A percentile compares a stretch with the other conserved stretches of the same genome.
Evolutionary conservation across 2,797 vertebrate genomes (phyloP).

Genomic region (Myoxocephalus aenaeus): DNA sequence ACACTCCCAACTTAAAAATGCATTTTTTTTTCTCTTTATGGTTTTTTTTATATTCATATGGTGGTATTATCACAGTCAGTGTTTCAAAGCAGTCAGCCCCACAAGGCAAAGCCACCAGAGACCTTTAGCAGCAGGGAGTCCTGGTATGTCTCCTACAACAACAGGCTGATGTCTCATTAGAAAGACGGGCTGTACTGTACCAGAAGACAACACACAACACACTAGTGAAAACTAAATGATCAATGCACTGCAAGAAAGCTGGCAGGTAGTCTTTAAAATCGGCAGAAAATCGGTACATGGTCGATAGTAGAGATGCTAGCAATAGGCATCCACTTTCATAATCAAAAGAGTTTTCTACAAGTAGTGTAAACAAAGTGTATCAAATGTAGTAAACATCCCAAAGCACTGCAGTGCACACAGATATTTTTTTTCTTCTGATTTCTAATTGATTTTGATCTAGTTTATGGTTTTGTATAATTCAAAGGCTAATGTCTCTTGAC

Average conservation of each 20-base stretch:
- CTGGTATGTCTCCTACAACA: slow-evolving; percentile 32
- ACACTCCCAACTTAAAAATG: slow-evolving; percentile 30
- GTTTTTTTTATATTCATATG: slow-evolving; percentile 49
- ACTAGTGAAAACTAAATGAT: slow-evolving; percentile 24
- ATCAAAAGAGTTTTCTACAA: background rate
- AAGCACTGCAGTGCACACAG: background rate
- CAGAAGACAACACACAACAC: slow-evolving; percentile 37
- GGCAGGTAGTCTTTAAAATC: slow-evolving; percentile 6
- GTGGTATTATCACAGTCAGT: slow-evolving; percentile 53
- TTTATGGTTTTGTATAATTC: slow-evolving; percentile 32
- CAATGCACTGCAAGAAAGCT: slow-evolving; percentile 30
- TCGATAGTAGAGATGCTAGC: background rate
- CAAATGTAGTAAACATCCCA: background rate
- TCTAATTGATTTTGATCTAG: slow-evolving; percentile 38
- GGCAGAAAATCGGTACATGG: background rate
- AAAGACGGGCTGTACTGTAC: slow-evolving; percentile 33
- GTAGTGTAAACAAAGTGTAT: background rate
- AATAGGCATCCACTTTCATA: background rate
- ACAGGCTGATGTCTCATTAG: slow-evolving; percentile 64
- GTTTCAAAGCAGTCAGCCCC: slow-evolving; percentile 52
- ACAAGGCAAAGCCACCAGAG: slow-evolving; percentile 45
- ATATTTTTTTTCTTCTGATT: slow-evolving; percentile 22
- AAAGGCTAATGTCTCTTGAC: slow-evolving; percentile 32
- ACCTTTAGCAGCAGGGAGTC: slow-evolving; percentile 51
- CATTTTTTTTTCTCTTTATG: slow-evolving; percentile 14